Conservation (phyloP, 1,140 invertebrate genomes). For the Pseudomyrmex dendroicus region DNA sequence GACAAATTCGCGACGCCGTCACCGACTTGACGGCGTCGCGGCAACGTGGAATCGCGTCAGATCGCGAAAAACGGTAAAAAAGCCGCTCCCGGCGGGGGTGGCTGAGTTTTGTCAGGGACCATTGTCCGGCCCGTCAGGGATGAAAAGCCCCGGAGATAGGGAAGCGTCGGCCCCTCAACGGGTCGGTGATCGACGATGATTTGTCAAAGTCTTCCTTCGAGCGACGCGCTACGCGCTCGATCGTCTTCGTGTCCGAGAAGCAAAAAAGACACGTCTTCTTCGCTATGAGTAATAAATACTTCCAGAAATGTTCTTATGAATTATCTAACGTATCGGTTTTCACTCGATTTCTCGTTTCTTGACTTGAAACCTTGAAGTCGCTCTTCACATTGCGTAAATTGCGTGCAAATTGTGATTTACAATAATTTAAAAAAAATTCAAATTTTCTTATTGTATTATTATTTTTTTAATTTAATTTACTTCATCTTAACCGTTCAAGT, state of each 20-base stretch:
- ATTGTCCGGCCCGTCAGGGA: slow-evolving; percentile 61
- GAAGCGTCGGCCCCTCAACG: slow-evolving; percentile 57
- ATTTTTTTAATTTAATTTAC: no score
- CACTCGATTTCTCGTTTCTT: background rate
- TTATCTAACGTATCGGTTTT: slow-evolving; percentile 49
- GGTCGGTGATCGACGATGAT: slow-evolving; percentile 74
- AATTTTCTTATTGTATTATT: no score
- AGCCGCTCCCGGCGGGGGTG: slow-evolving; percentile 2
- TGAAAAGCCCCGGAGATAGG: slow-evolving; percentile 67
- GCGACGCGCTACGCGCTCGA: slow-evolving; percentile 42
- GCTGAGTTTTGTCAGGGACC: slow-evolving; percentile 62
- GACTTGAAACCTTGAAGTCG: background rate
- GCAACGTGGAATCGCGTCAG: slow-evolving; percentile 21
- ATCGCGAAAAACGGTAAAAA: slow-evolving; percentile 16
- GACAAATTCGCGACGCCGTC: no score
- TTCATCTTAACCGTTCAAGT: no score
- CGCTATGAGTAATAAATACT: slow-evolving; percentile 52
- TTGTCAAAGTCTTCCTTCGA: slow-evolving; percentile 78
- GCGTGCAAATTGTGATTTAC: background rate
- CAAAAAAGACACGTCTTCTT: background rate
- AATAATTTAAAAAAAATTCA: no score
- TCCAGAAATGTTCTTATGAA: slow-evolving; percentile 45
- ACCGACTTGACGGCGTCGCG: no score
- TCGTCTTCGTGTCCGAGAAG: slow-evolving; percentile 56
- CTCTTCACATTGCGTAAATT: slow-evolving; percentile 1